Base-by-base conservation (phyloP, 2,113 vertebrate genomes). In the Drymodes brunneopygia region DNA sequence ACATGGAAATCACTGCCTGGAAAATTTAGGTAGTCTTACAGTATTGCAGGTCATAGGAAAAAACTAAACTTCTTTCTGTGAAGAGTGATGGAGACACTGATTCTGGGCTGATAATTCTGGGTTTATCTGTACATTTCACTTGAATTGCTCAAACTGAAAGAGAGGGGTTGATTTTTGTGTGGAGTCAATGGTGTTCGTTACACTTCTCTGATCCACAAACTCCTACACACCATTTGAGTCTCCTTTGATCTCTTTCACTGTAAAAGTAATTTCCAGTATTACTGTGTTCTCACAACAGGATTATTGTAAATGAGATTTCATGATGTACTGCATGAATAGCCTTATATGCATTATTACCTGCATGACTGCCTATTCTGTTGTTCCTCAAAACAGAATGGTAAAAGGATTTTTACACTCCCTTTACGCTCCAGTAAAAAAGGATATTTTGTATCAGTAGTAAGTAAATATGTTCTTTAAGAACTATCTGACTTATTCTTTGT, bases 231-330 rank as follows among this genome's bases (percentile, higher is more conserved):
- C 66, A 15, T 56, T 81, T 62, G n/a, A 86, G 44, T 69, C 35
- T 42, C 11, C 71, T 83, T 66, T 66, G 47, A 78, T 81, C 44
- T 90, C 23, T 86, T 53, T 64, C 47, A 38, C 62, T 2, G 7
- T 62, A 50, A 23, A 87, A 94, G 81, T 80, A 17, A 50, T 93
- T 92, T 73, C 48, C 51, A 64, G 60, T 48, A 38, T 80, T 77
- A 28, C 29, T 47, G 35, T 90, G 47, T 53, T 82, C 35, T 78
- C 4, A 7, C n/a, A 51, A 47, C 5, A 45, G 61, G 61, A 57
- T 89, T 84, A 53, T 29, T 38, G 47, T 79, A 86, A 87, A 86
- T 73, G 80, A 69, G 36, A 72, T 88, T 88, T 88, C 56, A 29
- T 1, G 0, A 51, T 33, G 51, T 51, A 15, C 38, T 62, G 42